Base-by-base conservation (phyloP, 1,140 invertebrate species). In the Harpegnathos saltator region DNA sequence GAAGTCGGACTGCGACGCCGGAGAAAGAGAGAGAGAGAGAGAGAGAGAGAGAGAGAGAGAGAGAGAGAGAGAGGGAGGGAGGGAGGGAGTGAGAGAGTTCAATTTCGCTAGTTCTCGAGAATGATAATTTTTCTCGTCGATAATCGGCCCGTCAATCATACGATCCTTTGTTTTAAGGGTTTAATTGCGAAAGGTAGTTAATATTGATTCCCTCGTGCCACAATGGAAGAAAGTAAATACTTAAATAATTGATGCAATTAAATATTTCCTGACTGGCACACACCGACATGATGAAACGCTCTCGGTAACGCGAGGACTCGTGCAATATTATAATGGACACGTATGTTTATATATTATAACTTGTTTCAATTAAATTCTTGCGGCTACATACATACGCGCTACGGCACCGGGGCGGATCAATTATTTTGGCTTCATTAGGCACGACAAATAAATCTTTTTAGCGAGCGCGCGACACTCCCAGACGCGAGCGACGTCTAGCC, bases 161-260 rank as follows among this genome's bases (percentile, higher is more conserved):
- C 65, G 38, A 71, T 80, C 52, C 38, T 80, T 80, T 80, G 65
- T 80, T 80, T 69, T 80, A 80, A 80, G 52, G 52, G 48, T 83
- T 85, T 87, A 83, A 77, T 87, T 85, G 72, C 58, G 56, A 73
- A 86, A 80, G 69, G 73, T 69, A 84, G 68, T 86, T 83, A 87
- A 84, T 86, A 87, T 85, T 82, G 73, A 62, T 38, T 65, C 33
- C 22, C 68, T 52, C 73, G 56, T 73, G 84, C 54, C 52, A 80
- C 56, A 84, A 84, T 62, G 62, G 69, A 72, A n/a, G 50, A 74
- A 69, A 84, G 85, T 84, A 87, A 80, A 87, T 84, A 84, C 52
- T 56, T 54, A 65, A 52, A 84, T 73, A 74, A 87, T 72, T 54
- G 33, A 66, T 24, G 50, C 62, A 69, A 54, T 59, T 80, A 71